Conservation (phyloP, 1,140 invertebrate species). For the Reticulitermes speratus region DNA sequence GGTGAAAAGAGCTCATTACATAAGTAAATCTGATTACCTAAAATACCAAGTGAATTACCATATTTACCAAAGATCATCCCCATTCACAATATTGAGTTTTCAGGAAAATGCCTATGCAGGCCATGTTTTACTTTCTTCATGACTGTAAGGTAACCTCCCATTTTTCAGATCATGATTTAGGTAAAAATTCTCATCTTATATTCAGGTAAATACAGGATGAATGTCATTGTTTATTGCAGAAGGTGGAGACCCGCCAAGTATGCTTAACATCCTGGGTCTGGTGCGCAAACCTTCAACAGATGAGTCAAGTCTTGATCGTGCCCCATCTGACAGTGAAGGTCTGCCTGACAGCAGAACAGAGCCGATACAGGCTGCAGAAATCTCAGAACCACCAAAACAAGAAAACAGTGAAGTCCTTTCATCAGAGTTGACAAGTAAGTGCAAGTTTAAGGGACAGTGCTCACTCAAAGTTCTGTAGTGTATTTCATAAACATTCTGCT, state of each 20-base stretch:
- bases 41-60: neutral
- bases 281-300: conserved; percentile 45
- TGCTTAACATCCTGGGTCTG: conserved; percentile 56
- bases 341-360: conserved; percentile 1
- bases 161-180: too few species aligned
- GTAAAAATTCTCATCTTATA: neutral
- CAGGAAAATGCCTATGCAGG: neutral
- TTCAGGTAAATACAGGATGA: neutral
- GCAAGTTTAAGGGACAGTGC: neutral
- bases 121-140: neutral
- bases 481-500: too few species aligned
- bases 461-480: too few species aligned
- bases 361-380: neutral
- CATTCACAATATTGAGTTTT: too few species aligned
- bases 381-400: conserved; percentile 36
- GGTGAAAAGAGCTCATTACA: neutral
- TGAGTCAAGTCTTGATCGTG: conserved; percentile 32
- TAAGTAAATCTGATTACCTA: neutral
- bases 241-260: conserved; percentile 46
- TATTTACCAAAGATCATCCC: neutral
- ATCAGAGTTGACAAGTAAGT: neutral
- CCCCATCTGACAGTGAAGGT: conserved; percentile 29
- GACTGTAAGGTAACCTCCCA: too few species aligned
- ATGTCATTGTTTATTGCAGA: neutral
- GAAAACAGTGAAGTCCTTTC: neutral